Percentiles rank a stretch among this genome's conserved stretches.
Conservation (phyloP, 2,113 vertebrate genomes). For the Mixornis gularis region DNA sequence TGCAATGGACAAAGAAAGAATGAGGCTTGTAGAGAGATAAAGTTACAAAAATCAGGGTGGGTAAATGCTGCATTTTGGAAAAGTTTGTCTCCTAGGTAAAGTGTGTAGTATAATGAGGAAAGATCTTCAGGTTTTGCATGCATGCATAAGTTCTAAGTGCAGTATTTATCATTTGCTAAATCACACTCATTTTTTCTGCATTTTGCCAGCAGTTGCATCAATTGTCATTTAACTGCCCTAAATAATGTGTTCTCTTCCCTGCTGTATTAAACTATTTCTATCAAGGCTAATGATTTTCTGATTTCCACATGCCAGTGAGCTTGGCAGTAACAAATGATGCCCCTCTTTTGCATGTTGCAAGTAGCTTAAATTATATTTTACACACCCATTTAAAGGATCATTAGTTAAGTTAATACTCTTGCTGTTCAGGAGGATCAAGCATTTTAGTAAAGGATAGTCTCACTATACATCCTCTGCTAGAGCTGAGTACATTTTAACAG, state of each 20-base stretch:
- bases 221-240: slow-evolving; percentile 72
- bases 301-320: slow-evolving; percentile 72
- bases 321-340: slow-evolving; percentile 72
- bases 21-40: slow-evolving; percentile 19
- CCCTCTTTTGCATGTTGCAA: slow-evolving; percentile 64
- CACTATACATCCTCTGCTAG: background rate
- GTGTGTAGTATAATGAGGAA: slow-evolving; percentile 49
- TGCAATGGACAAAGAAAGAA: background rate
- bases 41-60: slow-evolving; percentile 40
- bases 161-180: slow-evolving; percentile 68
- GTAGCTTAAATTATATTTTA: slow-evolving; percentile 77
- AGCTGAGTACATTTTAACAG: background rate
- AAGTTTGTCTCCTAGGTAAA: slow-evolving; percentile 40
- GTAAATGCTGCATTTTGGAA: slow-evolving; percentile 14
- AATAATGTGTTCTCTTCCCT: slow-evolving; percentile 70
- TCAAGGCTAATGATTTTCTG: slow-evolving; percentile 75
- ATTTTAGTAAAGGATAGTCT: slow-evolving; percentile 42
- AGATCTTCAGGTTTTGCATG: slow-evolving; percentile 49
- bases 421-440: slow-evolving; percentile 48
- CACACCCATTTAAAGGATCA: slow-evolving; percentile 76
- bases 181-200: slow-evolving; percentile 41
- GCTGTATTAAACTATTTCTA: slow-evolving; percentile 71
- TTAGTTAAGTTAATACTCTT: slow-evolving; percentile 77
- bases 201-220: slow-evolving; percentile 63
- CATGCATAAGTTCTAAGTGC: slow-evolving; percentile 25